These are phyloP conservation scores for Deilephila porcellus DNA, from an alignment of 2,888 invertebrate genomes.

Conservation along the genomic window DNA sequence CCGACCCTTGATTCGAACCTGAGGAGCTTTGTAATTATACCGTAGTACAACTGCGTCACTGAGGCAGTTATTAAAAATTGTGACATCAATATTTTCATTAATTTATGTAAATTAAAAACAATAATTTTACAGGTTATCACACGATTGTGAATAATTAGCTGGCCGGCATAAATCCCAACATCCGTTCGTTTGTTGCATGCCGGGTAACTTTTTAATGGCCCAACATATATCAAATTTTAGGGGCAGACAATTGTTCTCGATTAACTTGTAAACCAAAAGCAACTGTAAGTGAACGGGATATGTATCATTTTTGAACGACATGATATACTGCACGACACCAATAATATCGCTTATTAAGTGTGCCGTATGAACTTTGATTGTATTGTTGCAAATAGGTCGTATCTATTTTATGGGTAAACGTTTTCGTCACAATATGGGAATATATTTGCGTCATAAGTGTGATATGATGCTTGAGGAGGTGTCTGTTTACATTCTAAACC, in stretches of 20 bases:
- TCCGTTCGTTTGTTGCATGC: conserved; percentile 42
- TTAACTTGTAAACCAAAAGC: neutral
- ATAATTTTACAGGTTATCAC: neutral
- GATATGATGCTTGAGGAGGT: neutral
- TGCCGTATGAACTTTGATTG: conserved; percentile 2
- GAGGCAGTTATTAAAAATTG: too few species aligned
- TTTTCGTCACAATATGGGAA: neutral
- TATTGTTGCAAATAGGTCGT: neutral
- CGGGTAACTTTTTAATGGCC: conserved; percentile 50
- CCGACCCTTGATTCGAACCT: too few species aligned
- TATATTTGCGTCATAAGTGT: neutral
- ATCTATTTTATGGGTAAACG: neutral
- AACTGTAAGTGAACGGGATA: neutral
- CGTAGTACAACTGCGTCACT: too few species aligned
- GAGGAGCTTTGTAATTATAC: too few species aligned
- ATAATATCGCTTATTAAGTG: conserved; percentile 9
- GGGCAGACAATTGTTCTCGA: conserved; percentile 25
- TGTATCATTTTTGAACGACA: neutral
- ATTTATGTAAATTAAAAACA: neutral
- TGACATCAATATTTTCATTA: too few species aligned
- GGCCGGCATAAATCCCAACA: conserved; percentile 44
- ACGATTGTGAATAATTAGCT: conserved; percentile 27
- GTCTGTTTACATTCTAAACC: neutral
- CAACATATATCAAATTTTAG: conserved; percentile 45
- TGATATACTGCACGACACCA: too few species aligned